Conservation (phyloP, 2,113 vertebrate genomes). For the Trachemys scripta region DNA sequence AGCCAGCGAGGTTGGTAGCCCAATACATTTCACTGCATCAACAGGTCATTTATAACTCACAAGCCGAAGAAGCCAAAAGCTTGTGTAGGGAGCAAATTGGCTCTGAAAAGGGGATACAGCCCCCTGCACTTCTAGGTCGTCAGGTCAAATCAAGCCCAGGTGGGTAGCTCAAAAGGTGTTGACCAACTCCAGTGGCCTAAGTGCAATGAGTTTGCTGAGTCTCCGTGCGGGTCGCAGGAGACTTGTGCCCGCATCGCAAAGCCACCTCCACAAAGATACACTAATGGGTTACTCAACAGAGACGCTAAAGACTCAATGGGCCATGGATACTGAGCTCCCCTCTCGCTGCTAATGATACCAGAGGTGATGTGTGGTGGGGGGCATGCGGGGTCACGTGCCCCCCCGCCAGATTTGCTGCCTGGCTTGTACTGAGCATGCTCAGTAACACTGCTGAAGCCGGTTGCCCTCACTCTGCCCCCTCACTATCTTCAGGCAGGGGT, state of each 20-base stretch:
- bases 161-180: neutral
- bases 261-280: neutral
- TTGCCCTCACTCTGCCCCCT: too few species aligned
- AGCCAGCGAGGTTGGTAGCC: neutral
- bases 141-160: neutral
- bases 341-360: neutral
- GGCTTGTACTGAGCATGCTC: too few species aligned
- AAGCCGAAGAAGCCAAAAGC: neutral
- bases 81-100: neutral
- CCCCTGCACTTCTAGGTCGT: neutral
- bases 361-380: too few species aligned
- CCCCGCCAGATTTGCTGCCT: too few species aligned
- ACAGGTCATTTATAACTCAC: neutral
- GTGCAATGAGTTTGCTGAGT: neutral
- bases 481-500: too few species aligned
- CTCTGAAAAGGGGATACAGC: neutral
- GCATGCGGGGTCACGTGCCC: too few species aligned
- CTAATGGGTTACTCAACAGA: neutral
- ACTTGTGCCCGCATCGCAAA: neutral
- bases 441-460: too few species aligned
- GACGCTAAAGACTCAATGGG: neutral
- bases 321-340: neutral
- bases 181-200: neutral
- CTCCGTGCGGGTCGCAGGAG: neutral
- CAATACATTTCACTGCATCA: neutral